These are phyloP conservation scores for Microtus richardsoni DNA, from an alignment of 2,113 vertebrate genomes.

Conservation along the genomic window DNA sequence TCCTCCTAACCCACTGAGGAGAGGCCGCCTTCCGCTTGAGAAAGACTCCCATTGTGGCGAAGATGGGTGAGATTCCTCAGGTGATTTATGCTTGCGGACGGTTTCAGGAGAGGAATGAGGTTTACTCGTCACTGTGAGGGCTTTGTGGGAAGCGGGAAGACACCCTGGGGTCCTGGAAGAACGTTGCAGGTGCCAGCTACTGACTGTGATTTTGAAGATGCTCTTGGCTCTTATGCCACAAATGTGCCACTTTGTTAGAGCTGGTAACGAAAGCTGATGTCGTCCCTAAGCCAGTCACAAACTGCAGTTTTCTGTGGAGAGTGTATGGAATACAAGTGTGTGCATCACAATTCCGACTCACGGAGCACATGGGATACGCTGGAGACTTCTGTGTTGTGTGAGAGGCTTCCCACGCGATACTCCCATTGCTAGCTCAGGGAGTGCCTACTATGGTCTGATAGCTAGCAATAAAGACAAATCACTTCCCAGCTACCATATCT, in stretches of 20 bases:
- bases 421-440: background rate
- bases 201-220: background rate
- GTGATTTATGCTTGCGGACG: background rate
- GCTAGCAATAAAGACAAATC: background rate
- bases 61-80: background rate
- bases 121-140: background rate
- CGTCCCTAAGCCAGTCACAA: background rate
- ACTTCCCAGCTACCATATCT: background rate
- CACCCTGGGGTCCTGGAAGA: background rate
- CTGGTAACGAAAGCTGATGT: background rate
- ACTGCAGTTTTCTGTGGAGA: background rate
- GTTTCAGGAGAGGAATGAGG: background rate
- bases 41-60: background rate
- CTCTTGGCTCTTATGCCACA: background rate
- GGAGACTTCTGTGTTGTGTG: background rate
- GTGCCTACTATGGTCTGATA: background rate
- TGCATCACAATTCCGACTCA: background rate
- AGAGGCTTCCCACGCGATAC: background rate
- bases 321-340: background rate
- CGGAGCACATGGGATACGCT: background rate
- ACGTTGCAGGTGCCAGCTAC: background rate
- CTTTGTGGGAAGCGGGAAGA: background rate
- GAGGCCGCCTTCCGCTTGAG: constrained; percentile 24
- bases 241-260: background rate
- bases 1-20: background rate